Evolutionary conservation across 37 sponge, comb jelly and placozoan species (phyloP), one percentile per base, ranked within the genome.

Genomic region (Agelas oroides): DNA sequence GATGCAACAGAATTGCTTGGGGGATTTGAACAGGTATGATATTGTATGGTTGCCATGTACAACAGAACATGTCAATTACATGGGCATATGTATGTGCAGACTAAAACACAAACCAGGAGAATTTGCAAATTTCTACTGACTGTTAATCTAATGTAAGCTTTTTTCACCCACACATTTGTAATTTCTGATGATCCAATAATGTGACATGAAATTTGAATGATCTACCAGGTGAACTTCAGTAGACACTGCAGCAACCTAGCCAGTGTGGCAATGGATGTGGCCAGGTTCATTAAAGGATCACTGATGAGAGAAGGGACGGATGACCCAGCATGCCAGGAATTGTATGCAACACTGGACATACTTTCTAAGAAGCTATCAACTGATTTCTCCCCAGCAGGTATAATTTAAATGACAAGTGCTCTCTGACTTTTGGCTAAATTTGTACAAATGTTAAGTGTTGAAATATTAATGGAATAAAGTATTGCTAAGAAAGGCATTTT

Each of bases 1-100:
- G 99, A 97, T 68, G 91, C 92, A 24, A 89, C 79, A 17, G 99
- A 99, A 15, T 84, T 99, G 0, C 82, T 99, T 16, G 99, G 99
- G 54, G 97, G 99, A 0, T 99, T 94, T 81, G 88, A 92, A n/a
- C 99, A 99, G 95, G 99, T 96, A 19, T 67, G 34, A 19, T 19
- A 19, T 28, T 32, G 33, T 23, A 14, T 25, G 27, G 27, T 13
- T 6, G 27, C 27, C 14, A 27, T 61, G 62, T 25, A 3, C 5
- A 61, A 61, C 5, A 61, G 62, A 23, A 61, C 62, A 2, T 11
- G 12, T 13, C 46, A 46, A 46, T n/a, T n/a, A 46, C 3, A 46
- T 46, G 46, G 46, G 46, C 6, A 46, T 46, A 8, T 46, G 46
- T 35, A 16, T 46, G 37, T n/a, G n/a, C n/a, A n/a, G n/a, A n/a